These are phyloP conservation scores for Semotilus atromaculatus DNA, from an alignment of 2,797 vertebrate genomes.

Conservation along the genomic window DNA sequence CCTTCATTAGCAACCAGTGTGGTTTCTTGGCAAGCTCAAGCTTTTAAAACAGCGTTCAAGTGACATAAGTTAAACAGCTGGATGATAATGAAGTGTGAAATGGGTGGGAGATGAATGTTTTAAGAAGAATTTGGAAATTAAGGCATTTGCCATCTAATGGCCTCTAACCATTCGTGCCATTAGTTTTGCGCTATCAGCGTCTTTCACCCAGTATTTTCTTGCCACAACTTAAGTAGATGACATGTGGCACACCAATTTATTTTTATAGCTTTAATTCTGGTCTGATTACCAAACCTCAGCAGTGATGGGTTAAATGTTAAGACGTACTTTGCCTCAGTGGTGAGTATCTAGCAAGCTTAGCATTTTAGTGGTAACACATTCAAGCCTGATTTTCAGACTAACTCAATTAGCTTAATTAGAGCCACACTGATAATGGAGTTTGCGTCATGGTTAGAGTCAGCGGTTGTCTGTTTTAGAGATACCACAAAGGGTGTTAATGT, in stretches of 20 bases:
- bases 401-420: slow-evolving; percentile 38
- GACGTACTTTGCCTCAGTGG: not conserved
- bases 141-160: slow-evolving; percentile 69
- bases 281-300: slow-evolving; percentile 53
- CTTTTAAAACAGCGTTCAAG: slow-evolving; percentile 68
- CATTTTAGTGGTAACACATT: slow-evolving; percentile 41
- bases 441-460: slow-evolving; percentile 32
- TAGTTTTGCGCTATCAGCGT: slow-evolving; percentile 66
- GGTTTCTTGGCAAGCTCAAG: slow-evolving; percentile 60
- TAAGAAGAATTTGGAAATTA: slow-evolving; percentile 40
- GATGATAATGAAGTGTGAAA: slow-evolving; percentile 72
- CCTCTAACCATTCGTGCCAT: slow-evolving; percentile 60
- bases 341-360: slow-evolving; percentile 24
- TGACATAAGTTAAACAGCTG: slow-evolving; percentile 80
- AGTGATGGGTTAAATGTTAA: not conserved
- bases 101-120: slow-evolving; percentile 54
- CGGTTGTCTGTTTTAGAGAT: slow-evolving; percentile 46
- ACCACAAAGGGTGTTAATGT: slow-evolving; percentile 48
- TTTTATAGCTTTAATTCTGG: slow-evolving; percentile 53
- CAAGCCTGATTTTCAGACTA: slow-evolving; percentile 28
- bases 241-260: slow-evolving; percentile 48
- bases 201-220: slow-evolving; percentile 63
- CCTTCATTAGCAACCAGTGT: slow-evolving; percentile 37
- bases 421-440: not conserved
- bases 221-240: slow-evolving; percentile 65